A percentile compares a stretch with the other conserved stretches of the same genome.
Evolutionary conservation across 2,888 invertebrate species (phyloP).

Genomic region (Lithosia quadra): DNA sequence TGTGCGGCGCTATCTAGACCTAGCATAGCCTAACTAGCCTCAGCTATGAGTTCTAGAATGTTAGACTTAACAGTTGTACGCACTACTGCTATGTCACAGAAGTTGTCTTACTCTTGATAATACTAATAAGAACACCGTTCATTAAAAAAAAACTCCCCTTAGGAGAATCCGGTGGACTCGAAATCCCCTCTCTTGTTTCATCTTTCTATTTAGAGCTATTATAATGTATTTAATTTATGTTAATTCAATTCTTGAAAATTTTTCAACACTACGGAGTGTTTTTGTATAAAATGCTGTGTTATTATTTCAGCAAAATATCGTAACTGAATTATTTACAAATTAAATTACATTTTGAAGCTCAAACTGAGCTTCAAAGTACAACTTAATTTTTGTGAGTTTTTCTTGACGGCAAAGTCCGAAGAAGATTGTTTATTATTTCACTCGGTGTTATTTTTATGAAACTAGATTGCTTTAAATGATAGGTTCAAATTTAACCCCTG

Average conservation of each 20-base stretch:
- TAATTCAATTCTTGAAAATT: background rate
- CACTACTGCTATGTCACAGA: background rate
- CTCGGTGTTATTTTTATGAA: too few relatives aligned
- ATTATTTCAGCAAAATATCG: constrained; percentile 1
- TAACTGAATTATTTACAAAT: constrained; percentile 9
- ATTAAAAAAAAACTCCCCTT: background rate
- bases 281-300: constrained; percentile 9
- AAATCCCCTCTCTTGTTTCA: background rate
- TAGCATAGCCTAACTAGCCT: background rate
- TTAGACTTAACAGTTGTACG: background rate
- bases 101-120: background rate
- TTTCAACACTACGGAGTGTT: background rate
- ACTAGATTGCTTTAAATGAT: too few relatives aligned
- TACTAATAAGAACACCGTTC: background rate
- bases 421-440: too few relatives aligned
- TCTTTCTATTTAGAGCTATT: background rate
- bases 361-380: background rate
- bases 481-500: too few relatives aligned
- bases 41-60: background rate
- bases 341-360: constrained; percentile 4
- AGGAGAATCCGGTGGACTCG: background rate
- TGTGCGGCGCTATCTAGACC: too few relatives aligned
- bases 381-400: background rate
- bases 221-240: background rate
- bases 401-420: background rate